Conservation (phyloP, 2,888 invertebrate species). For the Platycheirus albimanus region DNA sequence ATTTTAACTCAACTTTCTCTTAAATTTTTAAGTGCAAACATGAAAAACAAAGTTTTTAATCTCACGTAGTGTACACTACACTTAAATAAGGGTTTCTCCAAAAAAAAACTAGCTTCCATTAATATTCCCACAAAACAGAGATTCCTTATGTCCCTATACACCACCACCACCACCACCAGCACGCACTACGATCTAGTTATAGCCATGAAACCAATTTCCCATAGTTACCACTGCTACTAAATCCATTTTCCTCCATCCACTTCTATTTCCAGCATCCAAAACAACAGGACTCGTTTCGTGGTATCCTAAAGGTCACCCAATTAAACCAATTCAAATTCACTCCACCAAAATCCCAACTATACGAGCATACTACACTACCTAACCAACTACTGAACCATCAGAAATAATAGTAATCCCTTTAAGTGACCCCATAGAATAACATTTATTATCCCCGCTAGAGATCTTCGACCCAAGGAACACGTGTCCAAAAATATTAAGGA, state of each 20-base stretch:
- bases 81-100: too few species aligned
- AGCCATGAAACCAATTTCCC: not conserved
- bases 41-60: too few species aligned
- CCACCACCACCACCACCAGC: too few species aligned
- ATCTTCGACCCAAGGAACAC: conserved; percentile 5
- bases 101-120: too few species aligned
- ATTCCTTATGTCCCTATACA: too few species aligned
- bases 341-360: not conserved
- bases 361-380: not conserved
- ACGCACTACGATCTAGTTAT: not conserved
- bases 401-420: conserved; percentile 14
- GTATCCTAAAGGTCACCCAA: conserved; percentile 3
- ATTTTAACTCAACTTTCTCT: too few species aligned
- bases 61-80: too few species aligned
- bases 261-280: too few species aligned
- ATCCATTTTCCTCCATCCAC: not conserved
- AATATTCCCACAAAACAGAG: too few species aligned
- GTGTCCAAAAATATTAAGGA: conserved; percentile 4
- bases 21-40: too few species aligned
- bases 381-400: conserved; percentile 22
- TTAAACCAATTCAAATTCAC: conserved; percentile 12
- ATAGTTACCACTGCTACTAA: not conserved
- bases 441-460: conserved; percentile 15
- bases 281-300: conserved; percentile 12
- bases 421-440: conserved; percentile 17